Conservation (phyloP, 2,113 vertebrate genomes). For the Toxotes chatareus region DNA sequence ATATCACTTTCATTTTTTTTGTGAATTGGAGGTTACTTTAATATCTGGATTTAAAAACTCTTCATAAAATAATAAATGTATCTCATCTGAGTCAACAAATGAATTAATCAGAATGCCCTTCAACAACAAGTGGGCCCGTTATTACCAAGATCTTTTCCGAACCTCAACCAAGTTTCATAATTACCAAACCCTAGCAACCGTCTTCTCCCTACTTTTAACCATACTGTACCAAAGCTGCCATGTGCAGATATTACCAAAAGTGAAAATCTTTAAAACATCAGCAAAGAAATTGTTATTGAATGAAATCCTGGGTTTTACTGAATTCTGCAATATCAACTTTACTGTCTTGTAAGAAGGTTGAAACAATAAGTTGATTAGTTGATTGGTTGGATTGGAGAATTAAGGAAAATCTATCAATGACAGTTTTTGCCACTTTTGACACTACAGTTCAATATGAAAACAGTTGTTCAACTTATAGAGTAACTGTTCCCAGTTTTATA, state of each 20-base stretch:
- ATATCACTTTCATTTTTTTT: not conserved
- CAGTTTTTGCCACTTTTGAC: not conserved
- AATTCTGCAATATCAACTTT: too few species aligned
- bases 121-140: too few species aligned
- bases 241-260: not conserved
- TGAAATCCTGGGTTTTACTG: too few species aligned
- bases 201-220: not conserved
- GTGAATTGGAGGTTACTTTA: not conserved
- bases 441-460: too few species aligned
- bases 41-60: not conserved
- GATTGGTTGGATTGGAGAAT: too few species aligned
- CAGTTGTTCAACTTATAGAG: not conserved
- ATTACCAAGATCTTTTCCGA: not conserved
- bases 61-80: not conserved
- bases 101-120: not conserved
- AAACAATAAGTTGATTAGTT: not conserved
- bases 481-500: not conserved
- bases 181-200: too few species aligned
- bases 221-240: not conserved
- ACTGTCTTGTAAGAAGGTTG: not conserved
- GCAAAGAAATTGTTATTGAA: too few species aligned
- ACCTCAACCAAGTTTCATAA: not conserved
- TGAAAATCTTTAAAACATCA: too few species aligned
- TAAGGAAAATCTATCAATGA: not conserved
- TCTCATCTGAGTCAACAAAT: conserved; percentile 10